Conservation (phyloP, 2,888 invertebrate genomes). For the Deilephila elpenor region DNA sequence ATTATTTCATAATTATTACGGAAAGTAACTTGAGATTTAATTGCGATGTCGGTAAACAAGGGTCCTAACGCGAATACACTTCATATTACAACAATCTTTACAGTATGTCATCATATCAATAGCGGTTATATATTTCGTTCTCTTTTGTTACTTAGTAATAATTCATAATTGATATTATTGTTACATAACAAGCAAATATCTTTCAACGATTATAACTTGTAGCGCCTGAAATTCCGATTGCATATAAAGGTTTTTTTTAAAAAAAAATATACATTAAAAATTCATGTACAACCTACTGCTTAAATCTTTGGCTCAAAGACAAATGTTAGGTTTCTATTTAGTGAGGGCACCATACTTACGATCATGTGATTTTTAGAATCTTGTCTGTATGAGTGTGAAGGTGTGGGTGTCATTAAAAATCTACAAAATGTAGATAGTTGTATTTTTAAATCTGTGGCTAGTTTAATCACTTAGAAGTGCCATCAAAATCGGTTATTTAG, state of each 20-base stretch:
- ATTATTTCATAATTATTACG: neutral
- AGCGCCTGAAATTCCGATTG: too few species aligned
- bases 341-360: neutral
- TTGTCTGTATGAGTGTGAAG: neutral
- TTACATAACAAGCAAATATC: too few species aligned
- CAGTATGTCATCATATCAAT: too few species aligned
- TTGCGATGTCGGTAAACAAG: neutral
- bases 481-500: constrained; percentile 3
- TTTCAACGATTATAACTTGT: too few species aligned
- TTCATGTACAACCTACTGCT: neutral
- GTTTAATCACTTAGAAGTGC: neutral
- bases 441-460: neutral
- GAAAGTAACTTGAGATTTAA: constrained; percentile 7
- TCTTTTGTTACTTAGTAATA: too few species aligned
- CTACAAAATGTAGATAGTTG: neutral
- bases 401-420: neutral
- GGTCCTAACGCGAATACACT: too few species aligned
- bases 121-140: too few species aligned
- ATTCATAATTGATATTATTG: too few species aligned
- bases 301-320: constrained; percentile 3
- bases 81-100: too few species aligned
- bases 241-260: too few species aligned
- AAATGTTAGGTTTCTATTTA: neutral
- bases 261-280: too few species aligned
- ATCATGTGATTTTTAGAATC: too few species aligned